Base-by-base conservation (phyloP, 2,888 invertebrate species). In the Philopedon plagiatum region DNA sequence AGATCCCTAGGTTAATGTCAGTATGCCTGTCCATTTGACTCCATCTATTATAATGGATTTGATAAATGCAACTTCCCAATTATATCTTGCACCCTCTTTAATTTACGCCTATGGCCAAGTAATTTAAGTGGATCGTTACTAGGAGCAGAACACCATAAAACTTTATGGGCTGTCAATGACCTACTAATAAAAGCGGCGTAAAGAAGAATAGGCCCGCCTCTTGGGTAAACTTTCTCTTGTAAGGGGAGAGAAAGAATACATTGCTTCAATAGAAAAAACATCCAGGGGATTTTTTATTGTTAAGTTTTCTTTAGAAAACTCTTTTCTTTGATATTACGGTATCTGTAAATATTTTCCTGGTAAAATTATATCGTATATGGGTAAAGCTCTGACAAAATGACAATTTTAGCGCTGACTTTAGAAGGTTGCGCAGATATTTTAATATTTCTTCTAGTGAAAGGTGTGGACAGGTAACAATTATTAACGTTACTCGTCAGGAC, bases 91-190 rank as follows among this genome's bases (percentile, higher is more conserved):
- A 34, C 56, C 32, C 32, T 34, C 34, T 56, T 34, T 34, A 56
- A 57, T 57, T 37, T 58, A 37, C 32, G 23, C 58, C 58, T 13
- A 58, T 41, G 39, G n/a, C 58, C 58, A 41, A 46, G 46, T 19
- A 46, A 46, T 46, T 46, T 46, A 46, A 46, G 21, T 46, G 46
- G 21, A 58, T 63, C 46, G 58, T 57, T 41, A 23, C 41, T 26
- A 29, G 37, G 58, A 46, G 34, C 66, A 51, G 32, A 39, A 37
- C 26, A 39, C 62, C 57, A 69, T 63, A 69, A 69, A 69, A 54
- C 23, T 65, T 71, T 71, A 71, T 60, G 54, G 71, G 66, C 71
- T 61, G 71, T 66, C 71, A 71, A 71, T 71, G 66, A 71, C 66
- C 66, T 57, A 66, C 56, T 66, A 71, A 71, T 71, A 71, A 71